Evolutionary conservation across 2,113 vertebrate species (phyloP), one percentile per base, ranked within the genome.

Genomic region (Apteryx mantelli): DNA sequence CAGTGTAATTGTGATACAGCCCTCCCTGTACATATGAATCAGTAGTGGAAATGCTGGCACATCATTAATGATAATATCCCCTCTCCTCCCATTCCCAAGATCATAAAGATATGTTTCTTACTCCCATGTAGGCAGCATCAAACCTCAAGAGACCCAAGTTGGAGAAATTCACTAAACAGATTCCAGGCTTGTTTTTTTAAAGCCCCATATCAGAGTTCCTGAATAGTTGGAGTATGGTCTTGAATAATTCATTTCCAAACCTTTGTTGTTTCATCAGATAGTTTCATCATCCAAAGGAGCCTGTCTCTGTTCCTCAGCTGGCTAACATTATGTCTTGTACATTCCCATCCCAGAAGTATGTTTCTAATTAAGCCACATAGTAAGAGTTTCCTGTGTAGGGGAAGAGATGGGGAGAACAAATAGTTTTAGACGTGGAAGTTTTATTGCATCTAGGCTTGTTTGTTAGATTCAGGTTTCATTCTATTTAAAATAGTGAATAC

Each of bases 231-330:
- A 94, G 26, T 22, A 30, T 40, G 64, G 56, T 73, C 95, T 88
- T 97, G 97, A 98, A 98, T 97, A 97, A 98, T 98, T 98, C 89
- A 98, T 98, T 95, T 77, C 60, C 82, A 89, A 79, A 95, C 79
- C 84, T 93, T 92, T 97, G 84, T 95, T 97, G 86, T 90, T 97
- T 95, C 81, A 94, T 91, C 91, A 89, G 89, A 97, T 97, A 96
- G 91, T 50, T 81, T 86, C 36, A 38, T 38, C 36, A 38, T 70
- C 91, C 93, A 94, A 95, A 97, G 95, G 96, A 91, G 48, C 22
- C 86, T 97, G 84, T 91, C 95, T 96, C 75, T 95, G 34, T 88
- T 97, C 69, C 81, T 96, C 78, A 96, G 94, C 95, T 98, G 97
- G 86, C 93, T 97, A 95, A 92, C 73, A 96, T 96, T 95, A 95